phyloP scores from a whole-genome alignment of 2,797 vertebrate genomes.

The Enoplosus armatus region DNA sequence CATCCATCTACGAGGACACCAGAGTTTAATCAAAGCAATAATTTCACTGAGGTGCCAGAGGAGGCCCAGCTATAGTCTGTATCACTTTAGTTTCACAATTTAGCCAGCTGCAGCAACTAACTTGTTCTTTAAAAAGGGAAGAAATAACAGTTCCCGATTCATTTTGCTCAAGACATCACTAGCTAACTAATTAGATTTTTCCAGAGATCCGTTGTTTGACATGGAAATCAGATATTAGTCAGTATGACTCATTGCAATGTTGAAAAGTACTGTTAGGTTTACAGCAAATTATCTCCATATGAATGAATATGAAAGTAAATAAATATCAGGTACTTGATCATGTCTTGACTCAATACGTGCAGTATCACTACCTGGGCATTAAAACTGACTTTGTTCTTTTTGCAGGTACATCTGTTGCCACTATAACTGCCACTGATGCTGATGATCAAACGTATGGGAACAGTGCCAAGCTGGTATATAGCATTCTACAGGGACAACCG shows the following conservation, averaged over 20 bases:
- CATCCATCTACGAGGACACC: neutral
- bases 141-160: neutral
- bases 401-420: conserved; percentile 93
- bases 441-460: conserved; percentile 97
- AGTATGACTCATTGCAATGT: neutral
- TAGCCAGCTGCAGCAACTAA: too few relatives aligned
- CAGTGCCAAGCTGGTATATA: conserved; percentile 97
- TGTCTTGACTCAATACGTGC: neutral
- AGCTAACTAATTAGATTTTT: conserved; percentile 9
- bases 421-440: conserved; percentile 93
- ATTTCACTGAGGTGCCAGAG: conserved; percentile 18
- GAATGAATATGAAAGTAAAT: conserved; percentile 1
- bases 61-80: neutral
- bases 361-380: neutral
- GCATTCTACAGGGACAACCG: conserved; percentile 95
- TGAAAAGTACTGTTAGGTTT: conserved; percentile 10
- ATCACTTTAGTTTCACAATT: neutral
- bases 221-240: conserved; percentile 23
- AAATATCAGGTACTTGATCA: neutral
- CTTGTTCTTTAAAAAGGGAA: neutral
- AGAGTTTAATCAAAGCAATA: conserved; percentile 39
- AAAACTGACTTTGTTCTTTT: conserved; percentile 34
- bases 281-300: neutral
- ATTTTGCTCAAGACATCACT: neutral
- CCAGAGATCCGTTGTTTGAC: conserved; percentile 12